These are phyloP conservation scores for Palaemon carinicauda DNA, from an alignment of 1,140 invertebrate species.

Conservation along the genomic window DNA sequence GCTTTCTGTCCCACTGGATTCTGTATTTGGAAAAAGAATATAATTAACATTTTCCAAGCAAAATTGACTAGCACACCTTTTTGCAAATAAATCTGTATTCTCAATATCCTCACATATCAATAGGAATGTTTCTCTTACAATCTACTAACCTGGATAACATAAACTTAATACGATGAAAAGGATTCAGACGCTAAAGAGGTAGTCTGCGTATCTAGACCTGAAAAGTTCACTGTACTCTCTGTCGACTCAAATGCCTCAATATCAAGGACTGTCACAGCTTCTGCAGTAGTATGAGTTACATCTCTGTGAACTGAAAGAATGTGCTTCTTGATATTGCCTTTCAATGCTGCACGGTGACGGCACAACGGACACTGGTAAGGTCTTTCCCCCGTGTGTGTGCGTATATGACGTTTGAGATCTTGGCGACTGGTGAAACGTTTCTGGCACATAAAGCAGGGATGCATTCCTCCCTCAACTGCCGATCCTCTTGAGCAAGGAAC, in stretches of 20 bases:
- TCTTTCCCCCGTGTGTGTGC: constrained; percentile 43
- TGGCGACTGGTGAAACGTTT: constrained; percentile 47
- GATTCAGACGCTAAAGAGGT: no score
- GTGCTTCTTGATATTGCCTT: constrained; percentile 52
- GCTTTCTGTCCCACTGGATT: no score
- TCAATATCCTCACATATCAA: no score
- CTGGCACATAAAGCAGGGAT: constrained; percentile 43
- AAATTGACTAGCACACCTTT: no score
- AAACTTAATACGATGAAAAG: no score
- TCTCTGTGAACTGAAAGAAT: constrained; percentile 36
- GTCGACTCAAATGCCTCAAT: not conserved
- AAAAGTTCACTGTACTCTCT: no score
- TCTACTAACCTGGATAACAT: no score
- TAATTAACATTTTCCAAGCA: no score
- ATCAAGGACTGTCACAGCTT: not conserved
- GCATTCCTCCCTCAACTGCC: not conserved
- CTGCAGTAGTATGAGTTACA: not conserved
- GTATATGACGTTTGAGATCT: constrained; percentile 39
- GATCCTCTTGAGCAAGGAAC: not conserved
- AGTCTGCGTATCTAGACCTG: no score
- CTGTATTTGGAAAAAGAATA: no score
- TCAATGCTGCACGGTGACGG: constrained; percentile 41
- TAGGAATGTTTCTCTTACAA: no score
- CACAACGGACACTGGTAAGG: constrained; percentile 46
- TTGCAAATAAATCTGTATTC: no score